Evolutionary conservation across 2,888 invertebrate species (phyloP), one percentile per base, ranked within the genome.

Genomic region (Congeria kusceri): DNA sequence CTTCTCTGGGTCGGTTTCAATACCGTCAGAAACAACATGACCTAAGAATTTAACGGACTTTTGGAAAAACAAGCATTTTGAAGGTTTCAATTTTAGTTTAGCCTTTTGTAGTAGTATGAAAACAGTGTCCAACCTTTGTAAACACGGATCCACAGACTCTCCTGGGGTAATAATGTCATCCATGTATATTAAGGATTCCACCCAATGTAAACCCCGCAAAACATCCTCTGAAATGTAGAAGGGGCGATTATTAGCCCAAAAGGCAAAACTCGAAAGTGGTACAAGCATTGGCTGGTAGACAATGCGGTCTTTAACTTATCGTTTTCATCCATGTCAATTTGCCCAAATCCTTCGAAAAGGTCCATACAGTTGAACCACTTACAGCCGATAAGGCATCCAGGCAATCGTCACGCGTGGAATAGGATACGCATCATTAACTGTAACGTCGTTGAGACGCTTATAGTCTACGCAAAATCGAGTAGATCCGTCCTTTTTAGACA

Each of bases 301-400:
- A 86, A 86, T 20, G 81, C 80, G 18, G 83, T 86, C 57, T 79
- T 85, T 9, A 66, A 25, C 63, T 77, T 83, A 62, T 81, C 83
- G 1, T 64, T 32, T 25, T 59, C 49, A 7, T 58, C 66, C 65
- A 84, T 72, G 18, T 71, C 71, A 23, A 80, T 72, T 28, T 86
- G 84, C 82, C 77, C 82, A 59, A 75, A 86, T 1, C 80, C 84
- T 0, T 73, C 73, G 23, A 65, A 67, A 1, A 86, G 44, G 32
- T 86, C 86, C 65, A 83, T 70, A 20, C 77, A 75, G n/a, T 53
- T 74, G 39, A 84, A 85, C 75, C 73, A 80, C 27, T 15, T 4
- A 20, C 25, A 1, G 76, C 83, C 15, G 71, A 39, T 27, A 85
- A 68, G 0, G 69, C 27, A 53, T 83, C 75, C 3, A 83, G 25